Evolutionary conservation across 2,888 invertebrate species (phyloP), one percentile per base, ranked within the genome.

Genomic region (Stenodera caucasica): DNA sequence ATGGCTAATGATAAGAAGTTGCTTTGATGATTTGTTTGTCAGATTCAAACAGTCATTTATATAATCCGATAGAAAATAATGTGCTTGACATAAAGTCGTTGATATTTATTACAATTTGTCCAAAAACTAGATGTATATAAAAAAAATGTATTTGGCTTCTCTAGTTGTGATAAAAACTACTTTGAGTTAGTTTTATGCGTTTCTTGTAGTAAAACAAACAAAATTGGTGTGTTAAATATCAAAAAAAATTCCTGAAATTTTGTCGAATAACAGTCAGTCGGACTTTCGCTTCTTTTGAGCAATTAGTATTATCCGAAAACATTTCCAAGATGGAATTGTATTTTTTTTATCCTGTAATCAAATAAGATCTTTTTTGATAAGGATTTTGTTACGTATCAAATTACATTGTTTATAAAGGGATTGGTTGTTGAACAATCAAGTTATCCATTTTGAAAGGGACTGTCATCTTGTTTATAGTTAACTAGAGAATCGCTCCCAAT

Each of bases 381-480:
- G 7, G 21, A 21, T 45, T 1, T 45, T 40, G 15, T 26, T 26
- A 26, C 26, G 26, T 30, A 9, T 30, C 30, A 30, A 30, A 8
- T 30, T 26, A 7, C 26, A 26, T 26, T 53, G 58, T 50, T 58
- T 52, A 59, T 50, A 60, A 49, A 53, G 57, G 57, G 45, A 23
- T 35, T 53, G 35, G 29, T 53, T 53, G 45, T 53, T 57, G 29
- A 18, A 50, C 60, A 57, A 61, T 61, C 57, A 56, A 57, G 57
- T 60, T 60, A 60, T 60, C 60, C 52, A 40, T 51, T 60, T 59
- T 60, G 51, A 40, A n/a, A 60, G 50, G 60, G 55, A 55, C 55
- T 55, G 58, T 45, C 26, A 60, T 60, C 55, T 51, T 60, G 8
- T 26, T 26, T 26, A 26, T 26, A 26, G 3, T 26, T 26, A 9